phyloP scores from a whole-genome alignment of 1,140 invertebrate genomes.

The Drusus annulatus region DNA sequence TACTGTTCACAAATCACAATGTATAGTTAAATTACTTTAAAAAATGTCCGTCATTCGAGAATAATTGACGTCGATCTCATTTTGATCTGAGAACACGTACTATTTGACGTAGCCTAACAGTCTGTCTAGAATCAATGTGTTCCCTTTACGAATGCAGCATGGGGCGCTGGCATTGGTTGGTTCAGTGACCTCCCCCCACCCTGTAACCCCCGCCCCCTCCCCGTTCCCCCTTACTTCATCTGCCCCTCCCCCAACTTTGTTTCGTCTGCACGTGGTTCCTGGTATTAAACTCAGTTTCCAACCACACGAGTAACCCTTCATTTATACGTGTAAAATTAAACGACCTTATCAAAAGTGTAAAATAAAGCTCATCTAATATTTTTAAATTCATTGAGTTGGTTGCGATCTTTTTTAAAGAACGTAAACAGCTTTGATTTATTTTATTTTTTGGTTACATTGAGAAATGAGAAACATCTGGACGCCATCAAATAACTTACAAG shows the following conservation, averaged over 20 bases:
- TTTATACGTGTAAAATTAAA: neutral
- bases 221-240: slow-evolving; percentile 1
- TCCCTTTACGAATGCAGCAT: slow-evolving; percentile 32
- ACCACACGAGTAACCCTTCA: neutral
- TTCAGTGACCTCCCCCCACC: slow-evolving; percentile 30
- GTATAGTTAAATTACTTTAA: too few relatives aligned
- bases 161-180: slow-evolving; percentile 38
- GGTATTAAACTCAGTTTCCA: slow-evolving; percentile 9
- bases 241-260: neutral
- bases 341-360: neutral
- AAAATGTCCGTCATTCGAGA: too few relatives aligned
- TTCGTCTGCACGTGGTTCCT: slow-evolving; percentile 36
- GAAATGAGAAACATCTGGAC: slow-evolving; percentile 22
- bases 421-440: neutral
- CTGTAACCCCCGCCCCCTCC: neutral
- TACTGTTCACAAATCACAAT: too few relatives aligned
- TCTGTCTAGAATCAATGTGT: neutral
- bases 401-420: neutral
- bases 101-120: slow-evolving; percentile 23
- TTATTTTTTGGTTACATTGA: neutral
- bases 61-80: too few relatives aligned
- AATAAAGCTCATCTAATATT: too few relatives aligned
- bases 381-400: neutral
- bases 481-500: slow-evolving; percentile 15
- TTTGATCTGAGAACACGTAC: neutral